Evolutionary conservation across 1,140 invertebrate genomes (phyloP).

Genomic region (Macrobrachium nipponense): DNA sequence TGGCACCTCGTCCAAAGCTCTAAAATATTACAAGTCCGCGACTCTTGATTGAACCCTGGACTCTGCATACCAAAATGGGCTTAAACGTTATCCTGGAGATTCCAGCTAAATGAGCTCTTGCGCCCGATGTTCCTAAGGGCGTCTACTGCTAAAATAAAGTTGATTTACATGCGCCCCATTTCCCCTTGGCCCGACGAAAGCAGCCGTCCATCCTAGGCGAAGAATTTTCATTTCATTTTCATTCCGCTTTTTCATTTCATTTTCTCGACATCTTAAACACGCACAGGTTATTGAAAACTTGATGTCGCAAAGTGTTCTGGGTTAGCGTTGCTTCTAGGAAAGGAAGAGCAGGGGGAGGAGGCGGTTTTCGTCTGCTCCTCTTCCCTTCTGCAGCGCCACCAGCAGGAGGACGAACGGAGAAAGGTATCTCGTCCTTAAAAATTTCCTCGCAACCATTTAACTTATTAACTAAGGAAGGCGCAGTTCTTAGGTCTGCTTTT

Average conservation of each 20-base stretch:
- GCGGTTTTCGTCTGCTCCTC: background rate
- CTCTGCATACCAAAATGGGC: constrained; percentile 43
- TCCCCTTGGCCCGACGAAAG: constrained; percentile 44
- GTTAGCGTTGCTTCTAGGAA: background rate
- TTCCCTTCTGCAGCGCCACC: no score
- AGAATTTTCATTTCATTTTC: constrained; percentile 61
- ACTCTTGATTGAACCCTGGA: constrained; percentile 59
- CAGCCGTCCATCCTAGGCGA: constrained; percentile 55
- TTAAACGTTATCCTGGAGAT: constrained; percentile 21
- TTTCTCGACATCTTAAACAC: constrained; percentile 61
- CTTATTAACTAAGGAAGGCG: no score
- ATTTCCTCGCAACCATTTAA: no score
- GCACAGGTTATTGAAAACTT: constrained; percentile 58
- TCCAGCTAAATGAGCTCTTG: constrained; percentile 39
- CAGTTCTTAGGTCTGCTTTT: no score
- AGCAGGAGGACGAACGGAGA: no score
- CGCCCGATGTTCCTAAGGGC: constrained; percentile 26
- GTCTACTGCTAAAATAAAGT: background rate
- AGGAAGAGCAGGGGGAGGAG: background rate
- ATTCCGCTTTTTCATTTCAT: constrained; percentile 60
- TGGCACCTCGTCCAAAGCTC: constrained; percentile 60
- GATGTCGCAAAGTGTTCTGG: constrained; percentile 36
- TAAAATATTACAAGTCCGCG: constrained; percentile 61
- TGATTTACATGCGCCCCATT: constrained; percentile 57
- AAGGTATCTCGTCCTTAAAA: no score